Evolutionary conservation across 1,140 invertebrate species (phyloP), one percentile per base, ranked within the genome.

Genomic region (Diorhabda carinulata): DNA sequence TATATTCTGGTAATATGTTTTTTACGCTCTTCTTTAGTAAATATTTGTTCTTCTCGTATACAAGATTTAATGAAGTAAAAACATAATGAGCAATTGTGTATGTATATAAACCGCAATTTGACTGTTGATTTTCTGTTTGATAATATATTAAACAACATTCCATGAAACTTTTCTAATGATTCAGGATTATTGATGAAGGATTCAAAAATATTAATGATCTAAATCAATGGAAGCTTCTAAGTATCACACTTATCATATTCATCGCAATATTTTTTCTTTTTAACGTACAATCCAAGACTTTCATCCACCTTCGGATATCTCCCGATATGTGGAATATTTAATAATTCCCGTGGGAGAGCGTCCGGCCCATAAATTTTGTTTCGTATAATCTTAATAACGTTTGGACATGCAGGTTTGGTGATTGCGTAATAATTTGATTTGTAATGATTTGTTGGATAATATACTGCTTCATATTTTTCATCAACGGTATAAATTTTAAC

Each of bases 401-500:
- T 67, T 3, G 78, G 71, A 70, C 70, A 77, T 5, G 73, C 75
- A 40, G 78, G 69, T 43, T 75, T 70, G 67, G 74, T 69, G 6
- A 76, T 73, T 9, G 69, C 73, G 64, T 80, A 79, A 57, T 75
- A 76, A 58, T 69, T 73, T 9, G 77, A 73, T 57, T 77, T 78
- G 66, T 76, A 80, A 61, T 72, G 72, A 73, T 80, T 75, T 0
- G 61, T 57, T 3, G 82, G 81, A 71, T 86, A 85, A 72, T 82
- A 83, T 2, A 86, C 86, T 3, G 84, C 80, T 45, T 83, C 72
- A n/a, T 83, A 76, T 10, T 79, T 72, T 0, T 79, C 81, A 78
- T 86, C 83, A 0, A 86, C 82, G 67, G 78, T 78, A 70, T 87
- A 87, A 4, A 86, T 71, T 75, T 82, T 82, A 0, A 87, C 81